Conservation (phyloP, 2,888 invertebrate species). For the Megaustenia siamemsis region DNA sequence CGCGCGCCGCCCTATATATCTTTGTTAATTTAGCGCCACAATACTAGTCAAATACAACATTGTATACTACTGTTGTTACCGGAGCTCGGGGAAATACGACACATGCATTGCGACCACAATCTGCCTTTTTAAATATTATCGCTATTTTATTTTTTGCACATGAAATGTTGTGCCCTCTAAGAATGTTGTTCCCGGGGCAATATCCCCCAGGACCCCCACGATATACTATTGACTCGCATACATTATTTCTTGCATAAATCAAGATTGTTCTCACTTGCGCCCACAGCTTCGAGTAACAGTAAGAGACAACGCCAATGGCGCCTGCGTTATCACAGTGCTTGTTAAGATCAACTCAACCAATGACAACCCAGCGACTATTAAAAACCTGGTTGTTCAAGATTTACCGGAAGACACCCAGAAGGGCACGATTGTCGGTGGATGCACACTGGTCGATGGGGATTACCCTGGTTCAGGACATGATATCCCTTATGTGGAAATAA, state of each 20-base stretch:
- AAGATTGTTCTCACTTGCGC: not conserved
- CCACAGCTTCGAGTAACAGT: constrained; percentile 17
- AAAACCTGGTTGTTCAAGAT: not conserved
- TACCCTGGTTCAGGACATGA: constrained; percentile 26
- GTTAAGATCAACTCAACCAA: constrained; percentile 21
- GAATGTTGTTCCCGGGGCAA: too few species aligned
- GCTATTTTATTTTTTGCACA: too few species aligned
- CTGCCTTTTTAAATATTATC: too few species aligned
- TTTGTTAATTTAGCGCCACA: too few species aligned
- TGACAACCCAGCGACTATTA: constrained; percentile 18
- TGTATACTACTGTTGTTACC: too few species aligned
- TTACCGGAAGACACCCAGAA: not conserved
- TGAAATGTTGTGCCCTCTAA: too few species aligned
- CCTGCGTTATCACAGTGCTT: not conserved
- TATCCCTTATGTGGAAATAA: constrained; percentile 25
- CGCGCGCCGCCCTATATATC: too few species aligned
- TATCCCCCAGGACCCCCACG: too few species aligned
- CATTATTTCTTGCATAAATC: not conserved
- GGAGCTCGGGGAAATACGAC: too few species aligned
- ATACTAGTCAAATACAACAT: too few species aligned
- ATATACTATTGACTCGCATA: too few species aligned
- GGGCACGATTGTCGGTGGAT: constrained; percentile 1
- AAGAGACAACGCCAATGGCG: not conserved
- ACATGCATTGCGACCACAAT: too few species aligned
- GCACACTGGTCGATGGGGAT: constrained; percentile 13